Base-by-base conservation (phyloP, 2,797 vertebrate genomes). In the Schizopygopsis pylzovi region DNA sequence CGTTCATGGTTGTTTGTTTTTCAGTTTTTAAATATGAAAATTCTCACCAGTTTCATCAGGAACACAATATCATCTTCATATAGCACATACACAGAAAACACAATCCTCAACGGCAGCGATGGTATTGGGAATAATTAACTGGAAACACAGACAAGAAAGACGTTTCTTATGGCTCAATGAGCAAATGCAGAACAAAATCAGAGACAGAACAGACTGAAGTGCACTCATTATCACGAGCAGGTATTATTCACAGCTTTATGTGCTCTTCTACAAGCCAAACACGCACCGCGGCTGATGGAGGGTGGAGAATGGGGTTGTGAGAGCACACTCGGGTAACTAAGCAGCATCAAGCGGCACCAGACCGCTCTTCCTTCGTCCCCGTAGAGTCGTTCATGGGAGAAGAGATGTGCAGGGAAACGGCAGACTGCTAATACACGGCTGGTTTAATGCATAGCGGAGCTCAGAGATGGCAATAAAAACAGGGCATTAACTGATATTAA, bases 271-370 rank as follows among this genome's bases (percentile, higher is more conserved):
- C 65, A 82, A 82, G 33, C 80, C 80, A 25, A 59, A 72, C n/a
- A 73, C 68, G 68, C 81, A 49, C 61, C 4, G 33, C 37, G 5
- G 61, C 61, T 73, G 56, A 63, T 83, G 70, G 39, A 61, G 70
- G 70, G 41, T 75, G 70, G 70, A 83, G 54, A 83, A 75, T 63
- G 81, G 54, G 81, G n/a, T 45, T 47, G 25, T 5, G 25, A 73
- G 54, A 13, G 54, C 70, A 75, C 81, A 83, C 18, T 61, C n/a
- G 54, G 70, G 68, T 73, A 82, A 82, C 70, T 61, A 82, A 71
- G 22, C 80, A 56, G 67, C 67, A 72, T 56, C 71, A 82, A 59
- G 72, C 4, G n/a, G 37, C 68, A 47, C 54, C 70, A 63, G 81
- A 9, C 52, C 33, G 68, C 52, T 39, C 39, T 70, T 81, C 45